These are phyloP conservation scores for Sebastolobus alascanus DNA, from an alignment of 2,797 vertebrate genomes.

Conservation along the genomic window DNA sequence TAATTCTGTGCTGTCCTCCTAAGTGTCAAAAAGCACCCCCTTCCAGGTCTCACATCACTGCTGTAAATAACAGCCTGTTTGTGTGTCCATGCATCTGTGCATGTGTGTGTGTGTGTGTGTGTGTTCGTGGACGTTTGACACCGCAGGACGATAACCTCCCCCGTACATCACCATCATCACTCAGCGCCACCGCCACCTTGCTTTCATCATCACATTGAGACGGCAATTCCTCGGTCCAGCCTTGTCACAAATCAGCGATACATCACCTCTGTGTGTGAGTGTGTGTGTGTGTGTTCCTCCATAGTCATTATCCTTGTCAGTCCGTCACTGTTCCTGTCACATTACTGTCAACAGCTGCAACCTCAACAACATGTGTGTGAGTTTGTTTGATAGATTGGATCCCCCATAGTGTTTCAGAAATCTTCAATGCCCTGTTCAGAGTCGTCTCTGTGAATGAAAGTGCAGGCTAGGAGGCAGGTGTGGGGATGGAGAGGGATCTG, in stretches of 20 bases:
- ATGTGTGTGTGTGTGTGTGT: neutral
- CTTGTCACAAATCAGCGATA: constrained; percentile 65
- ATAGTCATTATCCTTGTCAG: constrained; percentile 66
- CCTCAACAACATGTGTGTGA: constrained; percentile 58
- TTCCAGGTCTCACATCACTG: constrained; percentile 37
- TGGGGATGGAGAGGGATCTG: constrained; percentile 42
- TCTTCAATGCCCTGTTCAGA: constrained; percentile 4
- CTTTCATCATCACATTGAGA: constrained; percentile 73
- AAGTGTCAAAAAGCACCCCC: constrained; percentile 55
- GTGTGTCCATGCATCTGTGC: constrained; percentile 22
- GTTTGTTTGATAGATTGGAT: constrained; percentile 40
- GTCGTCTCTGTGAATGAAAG: constrained; percentile 3
- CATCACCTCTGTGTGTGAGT: constrained; percentile 28
- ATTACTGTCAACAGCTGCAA: constrained; percentile 59
- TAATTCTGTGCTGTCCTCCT: constrained; percentile 52
- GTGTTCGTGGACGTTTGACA: constrained; percentile 45
- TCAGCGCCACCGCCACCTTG: constrained; percentile 50
- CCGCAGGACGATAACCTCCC: constrained; percentile 52
- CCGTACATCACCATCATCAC: constrained; percentile 72
- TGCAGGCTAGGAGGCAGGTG: neutral
- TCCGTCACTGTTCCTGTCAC: constrained; percentile 57
- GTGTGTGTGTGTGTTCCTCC: constrained; percentile 28
- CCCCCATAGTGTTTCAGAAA: constrained; percentile 15
- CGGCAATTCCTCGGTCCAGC: constrained; percentile 50
- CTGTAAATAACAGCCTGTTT: constrained; percentile 65